These are phyloP conservation scores for Recurvirostra avosetta DNA, from an alignment of 2,113 vertebrate species.

Conservation along the genomic window DNA sequence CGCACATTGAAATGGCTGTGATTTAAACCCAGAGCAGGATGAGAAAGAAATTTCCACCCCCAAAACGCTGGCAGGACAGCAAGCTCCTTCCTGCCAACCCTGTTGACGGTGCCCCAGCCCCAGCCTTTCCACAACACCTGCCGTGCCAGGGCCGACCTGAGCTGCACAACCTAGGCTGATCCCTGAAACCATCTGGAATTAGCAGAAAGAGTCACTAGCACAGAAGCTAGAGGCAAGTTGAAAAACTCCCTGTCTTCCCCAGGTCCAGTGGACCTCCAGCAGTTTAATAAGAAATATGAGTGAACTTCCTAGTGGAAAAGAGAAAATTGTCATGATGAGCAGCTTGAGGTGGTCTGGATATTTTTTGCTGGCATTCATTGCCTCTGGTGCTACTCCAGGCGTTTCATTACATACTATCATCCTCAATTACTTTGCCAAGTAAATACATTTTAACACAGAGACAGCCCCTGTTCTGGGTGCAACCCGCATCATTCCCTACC, in stretches of 20 bases:
- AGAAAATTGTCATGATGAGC: not conserved
- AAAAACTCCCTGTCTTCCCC: not conserved
- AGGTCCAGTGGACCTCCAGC: not conserved
- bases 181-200: not conserved
- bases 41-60: not conserved
- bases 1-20: not conserved
- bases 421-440: not conserved
- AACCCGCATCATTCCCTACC: not conserved
- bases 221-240: not conserved
- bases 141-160: fast-evolving
- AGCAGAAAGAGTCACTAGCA: not conserved
- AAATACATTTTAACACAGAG: not conserved
- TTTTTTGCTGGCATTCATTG: not conserved
- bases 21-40: not conserved
- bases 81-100: not conserved
- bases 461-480: not conserved
- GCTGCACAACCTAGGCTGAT: not conserved
- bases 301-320: not conserved
- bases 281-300: not conserved
- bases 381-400: not conserved
- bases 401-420: not conserved
- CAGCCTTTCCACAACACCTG: fast-evolving
- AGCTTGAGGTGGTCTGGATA: not conserved
- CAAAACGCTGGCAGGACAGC: not conserved
- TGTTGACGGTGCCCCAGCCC: not conserved